Evolutionary conservation across 2,888 invertebrate species (phyloP).

Genomic region (Notocelia uddmanniana): DNA sequence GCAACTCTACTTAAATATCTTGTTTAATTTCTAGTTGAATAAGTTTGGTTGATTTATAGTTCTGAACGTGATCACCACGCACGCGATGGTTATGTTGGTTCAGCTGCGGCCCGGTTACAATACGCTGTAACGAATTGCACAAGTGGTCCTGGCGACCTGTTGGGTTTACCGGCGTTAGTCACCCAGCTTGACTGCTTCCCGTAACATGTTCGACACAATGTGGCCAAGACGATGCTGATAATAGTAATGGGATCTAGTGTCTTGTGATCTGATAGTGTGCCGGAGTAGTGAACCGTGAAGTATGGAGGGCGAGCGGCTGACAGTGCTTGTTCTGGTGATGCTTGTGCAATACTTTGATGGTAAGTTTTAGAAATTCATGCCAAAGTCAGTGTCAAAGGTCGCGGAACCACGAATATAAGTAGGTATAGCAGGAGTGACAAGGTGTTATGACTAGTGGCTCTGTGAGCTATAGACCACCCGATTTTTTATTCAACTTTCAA

Average conservation of each 20-base stretch:
- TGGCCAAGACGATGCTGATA: slow-evolving; percentile 20
- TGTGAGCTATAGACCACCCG: no score
- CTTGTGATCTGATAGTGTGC: slow-evolving; percentile 22
- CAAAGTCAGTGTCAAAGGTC: not conserved
- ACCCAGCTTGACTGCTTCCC: slow-evolving; percentile 6
- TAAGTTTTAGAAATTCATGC: slow-evolving; percentile 2
- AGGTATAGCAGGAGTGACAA: no score
- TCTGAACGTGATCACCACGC: slow-evolving; percentile 21
- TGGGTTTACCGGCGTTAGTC: slow-evolving; percentile 12
- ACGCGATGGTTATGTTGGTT: slow-evolving; percentile 49
- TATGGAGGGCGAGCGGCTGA: slow-evolving; percentile 24
- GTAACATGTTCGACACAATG: slow-evolving; percentile 21
- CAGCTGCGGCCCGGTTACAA: slow-evolving; percentile 62
- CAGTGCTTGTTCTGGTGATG: slow-evolving; percentile 7
- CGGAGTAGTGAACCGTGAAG: slow-evolving; percentile 12
- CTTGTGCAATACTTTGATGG: slow-evolving; percentile 19
- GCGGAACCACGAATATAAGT: not conserved
- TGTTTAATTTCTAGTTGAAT: slow-evolving; percentile 24
- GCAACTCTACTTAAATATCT: slow-evolving; percentile 15
- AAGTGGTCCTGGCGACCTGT: slow-evolving; percentile 54
- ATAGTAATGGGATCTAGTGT: slow-evolving; percentile 22
- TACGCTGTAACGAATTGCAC: slow-evolving; percentile 56
- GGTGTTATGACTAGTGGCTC: no score
- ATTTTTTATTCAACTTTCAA: no score
- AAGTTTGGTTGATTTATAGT: slow-evolving; percentile 17